Evolutionary conservation across 2,888 invertebrate genomes (phyloP).

Genomic region (Drosophila leonis): DNA sequence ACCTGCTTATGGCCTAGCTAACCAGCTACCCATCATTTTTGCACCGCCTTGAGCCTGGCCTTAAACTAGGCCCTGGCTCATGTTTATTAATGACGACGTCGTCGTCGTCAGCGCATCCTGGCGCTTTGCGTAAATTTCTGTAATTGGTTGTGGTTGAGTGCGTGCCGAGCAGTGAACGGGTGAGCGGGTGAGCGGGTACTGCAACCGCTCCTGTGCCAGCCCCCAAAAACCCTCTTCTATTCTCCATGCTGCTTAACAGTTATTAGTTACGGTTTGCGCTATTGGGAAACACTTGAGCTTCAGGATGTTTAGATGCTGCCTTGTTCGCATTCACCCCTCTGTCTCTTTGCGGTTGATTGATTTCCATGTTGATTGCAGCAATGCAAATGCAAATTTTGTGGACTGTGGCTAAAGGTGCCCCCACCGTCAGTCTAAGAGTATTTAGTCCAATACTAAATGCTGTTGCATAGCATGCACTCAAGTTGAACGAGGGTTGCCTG

Average conservation of each 20-base stretch:
- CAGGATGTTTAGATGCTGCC: conserved; percentile 35
- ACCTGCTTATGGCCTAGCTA: conserved; percentile 19
- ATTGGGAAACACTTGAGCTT: conserved; percentile 67
- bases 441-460: conserved; percentile 50
- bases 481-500: conserved; percentile 22
- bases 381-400: conserved; percentile 70
- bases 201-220: conserved; percentile 2
- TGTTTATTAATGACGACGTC: conserved; percentile 73
- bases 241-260: conserved; percentile 44
- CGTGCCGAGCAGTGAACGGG: conserved; percentile 37
- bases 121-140: conserved; percentile 73
- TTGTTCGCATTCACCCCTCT: neutral
- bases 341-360: conserved; percentile 71
- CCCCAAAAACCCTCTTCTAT: neutral
- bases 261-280: conserved; percentile 72
- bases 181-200: conserved; percentile 23
- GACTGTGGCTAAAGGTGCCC: conserved; percentile 21
- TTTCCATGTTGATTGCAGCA: conserved; percentile 71
- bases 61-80: conserved; percentile 61
- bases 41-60: conserved; percentile 36
- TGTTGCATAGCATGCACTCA: conserved; percentile 50
- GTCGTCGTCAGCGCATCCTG: conserved; percentile 57
- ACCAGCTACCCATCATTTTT: conserved; percentile 48
- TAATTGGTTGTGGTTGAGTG: conserved; percentile 77
- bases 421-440: conserved; percentile 26